Base-by-base conservation (phyloP, 2,797 vertebrate genomes). In the Pangasius sanitwongsei region DNA sequence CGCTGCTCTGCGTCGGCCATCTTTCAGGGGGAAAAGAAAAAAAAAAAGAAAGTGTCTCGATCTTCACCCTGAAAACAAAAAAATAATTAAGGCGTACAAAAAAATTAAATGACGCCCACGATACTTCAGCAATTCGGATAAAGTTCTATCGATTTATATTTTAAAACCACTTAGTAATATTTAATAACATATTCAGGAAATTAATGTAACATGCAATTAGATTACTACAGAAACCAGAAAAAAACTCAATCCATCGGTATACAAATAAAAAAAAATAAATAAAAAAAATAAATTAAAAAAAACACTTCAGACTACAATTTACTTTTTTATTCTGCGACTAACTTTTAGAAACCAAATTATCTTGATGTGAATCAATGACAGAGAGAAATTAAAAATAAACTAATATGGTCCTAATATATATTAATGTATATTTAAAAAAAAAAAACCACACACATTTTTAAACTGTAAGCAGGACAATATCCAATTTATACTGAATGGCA, bases 1-100 rank as follows among this genome's bases (percentile, higher is more conserved):
- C 61, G 90, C 67, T 94, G 94, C 90, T 96, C 95, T 59, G 95
- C 92, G 89, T 97, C 96, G 83, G 96, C 95, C 96, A 97, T 97
- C 89, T 94, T 93, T 94, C 18, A 11, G 1, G 7, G 12, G 2
- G 44, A 41, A 41, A 41, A 41, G 13, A 44, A 90, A 69, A 75
- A 28, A 41, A 44, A 81, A 44, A 90, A 63, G 69, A 28, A 48
- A 44, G 8, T 4, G 34, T 74, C 6, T 82, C 28, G 78, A 13
- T 87, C 53, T 65, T 86, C 48, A 41, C 44, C 91, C 88, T 95
- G 34, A 2, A 23, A 67, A 34, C 82, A 80, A 25, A 59, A 34
- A 20, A 31, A 77, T 0, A 53, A 53, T 1, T 53, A 18, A 80
- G 1, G 34, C 41, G 3, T 11, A 25, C 15, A 18, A 74, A 28